These are phyloP conservation scores for Paguma larvata DNA, from an alignment of 2,797 vertebrate species.

Conservation along the genomic window DNA sequence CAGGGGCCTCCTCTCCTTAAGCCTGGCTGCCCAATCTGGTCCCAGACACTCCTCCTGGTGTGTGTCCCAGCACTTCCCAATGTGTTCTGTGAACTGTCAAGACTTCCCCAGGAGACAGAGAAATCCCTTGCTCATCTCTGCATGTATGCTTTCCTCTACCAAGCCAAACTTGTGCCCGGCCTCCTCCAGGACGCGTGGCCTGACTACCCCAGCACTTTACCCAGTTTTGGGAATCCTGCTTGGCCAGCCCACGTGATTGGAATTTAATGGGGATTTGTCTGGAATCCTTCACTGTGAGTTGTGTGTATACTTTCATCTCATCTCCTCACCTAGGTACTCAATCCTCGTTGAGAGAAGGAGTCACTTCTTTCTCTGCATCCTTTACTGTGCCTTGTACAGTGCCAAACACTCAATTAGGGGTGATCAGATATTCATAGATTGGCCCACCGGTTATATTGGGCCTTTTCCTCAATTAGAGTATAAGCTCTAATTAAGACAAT, in stretches of 20 bases:
- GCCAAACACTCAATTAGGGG: slow-evolving; percentile 2
- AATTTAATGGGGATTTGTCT: not conserved
- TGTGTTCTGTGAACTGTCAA: not conserved
- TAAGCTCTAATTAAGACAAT: slow-evolving; percentile 76
- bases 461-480: slow-evolving; percentile 56
- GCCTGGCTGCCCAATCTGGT: not conserved
- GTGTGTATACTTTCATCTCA: accelerated
- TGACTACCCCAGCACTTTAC: not conserved
- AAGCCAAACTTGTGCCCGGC: not conserved
- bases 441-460: not conserved
- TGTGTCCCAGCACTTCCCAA: not conserved
- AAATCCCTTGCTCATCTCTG: not conserved
- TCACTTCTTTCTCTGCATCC: not conserved
- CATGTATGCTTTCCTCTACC: not conserved
- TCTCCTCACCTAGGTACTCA: not conserved
- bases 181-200: not conserved
- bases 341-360: not conserved
- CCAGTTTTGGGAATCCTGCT: not conserved
- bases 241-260: too few species aligned
- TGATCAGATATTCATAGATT: not conserved
- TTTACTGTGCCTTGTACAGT: not conserved
- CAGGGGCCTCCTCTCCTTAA: not conserved
- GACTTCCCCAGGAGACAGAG: not conserved
- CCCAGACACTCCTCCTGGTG: not conserved
- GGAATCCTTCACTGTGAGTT: not conserved